Percentiles rank a stretch among this genome's conserved stretches.
These are phyloP conservation scores for Furnarius figulus DNA, from an alignment of 2,113 vertebrate genomes.

Conservation along the genomic window DNA sequence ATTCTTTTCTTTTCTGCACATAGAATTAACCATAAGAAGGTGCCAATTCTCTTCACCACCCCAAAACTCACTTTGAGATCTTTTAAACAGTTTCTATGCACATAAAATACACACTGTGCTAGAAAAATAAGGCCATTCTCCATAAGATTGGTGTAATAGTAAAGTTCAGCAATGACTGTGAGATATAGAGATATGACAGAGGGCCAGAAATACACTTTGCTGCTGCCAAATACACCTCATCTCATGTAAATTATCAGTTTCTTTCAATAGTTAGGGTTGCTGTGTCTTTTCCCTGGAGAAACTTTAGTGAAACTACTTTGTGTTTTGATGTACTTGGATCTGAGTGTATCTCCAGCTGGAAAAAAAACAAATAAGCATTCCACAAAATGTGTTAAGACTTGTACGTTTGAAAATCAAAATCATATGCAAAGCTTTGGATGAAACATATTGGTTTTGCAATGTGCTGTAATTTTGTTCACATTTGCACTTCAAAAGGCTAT, in stretches of 20 bases:
- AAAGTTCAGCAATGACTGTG: background rate
- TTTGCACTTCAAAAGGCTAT: conserved; percentile 52
- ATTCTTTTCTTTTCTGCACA: background rate
- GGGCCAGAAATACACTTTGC: background rate
- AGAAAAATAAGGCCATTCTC: background rate
- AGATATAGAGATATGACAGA: background rate
- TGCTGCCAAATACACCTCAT: conserved; percentile 14
- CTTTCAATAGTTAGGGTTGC: background rate
- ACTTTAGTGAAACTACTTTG: background rate
- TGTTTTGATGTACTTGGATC: conserved; percentile 36
- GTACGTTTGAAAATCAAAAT: conserved; percentile 42
- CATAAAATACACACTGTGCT: background rate
- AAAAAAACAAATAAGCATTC: conserved; percentile 40
- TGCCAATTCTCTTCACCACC: background rate
- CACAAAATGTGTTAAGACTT: conserved; percentile 44
- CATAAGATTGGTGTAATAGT: background rate
- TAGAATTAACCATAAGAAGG: background rate
- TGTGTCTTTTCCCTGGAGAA: conserved; percentile 22
- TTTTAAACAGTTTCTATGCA: background rate
- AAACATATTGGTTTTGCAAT: conserved; percentile 3
- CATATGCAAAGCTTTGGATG: conserved; percentile 24
- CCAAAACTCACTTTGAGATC: background rate
- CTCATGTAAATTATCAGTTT: conserved; percentile 11
- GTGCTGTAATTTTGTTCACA: conserved; percentile 3
- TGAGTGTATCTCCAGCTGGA: conserved; percentile 12